phyloP scores from a whole-genome alignment of 2,113 vertebrate species.

The Phyllostomus discolor region DNA sequence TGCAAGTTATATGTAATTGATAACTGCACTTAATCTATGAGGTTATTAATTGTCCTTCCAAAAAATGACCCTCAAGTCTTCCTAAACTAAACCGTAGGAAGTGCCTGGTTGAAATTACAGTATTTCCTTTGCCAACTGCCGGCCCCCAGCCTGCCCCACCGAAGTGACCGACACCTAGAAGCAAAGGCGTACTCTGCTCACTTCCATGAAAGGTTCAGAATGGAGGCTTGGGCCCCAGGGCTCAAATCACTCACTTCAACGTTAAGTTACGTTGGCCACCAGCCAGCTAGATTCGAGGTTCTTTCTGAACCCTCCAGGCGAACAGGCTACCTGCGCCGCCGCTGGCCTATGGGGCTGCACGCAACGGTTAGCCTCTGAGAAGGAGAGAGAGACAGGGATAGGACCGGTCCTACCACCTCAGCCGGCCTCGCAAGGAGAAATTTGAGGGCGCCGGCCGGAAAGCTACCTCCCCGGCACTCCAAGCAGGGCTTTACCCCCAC shows the following conservation, averaged over 20 bases:
- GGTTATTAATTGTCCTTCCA: constrained; percentile 64
- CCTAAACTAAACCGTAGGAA: constrained; percentile 57
- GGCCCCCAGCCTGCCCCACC: constrained; percentile 41
- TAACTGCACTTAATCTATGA: constrained; percentile 64
- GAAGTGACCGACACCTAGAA: not conserved
- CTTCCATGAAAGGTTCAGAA: constrained; percentile 71
- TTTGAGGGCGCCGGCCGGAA: not conserved
- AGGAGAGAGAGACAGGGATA: not conserved
- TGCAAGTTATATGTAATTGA: constrained; percentile 67
- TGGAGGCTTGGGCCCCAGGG: not conserved
- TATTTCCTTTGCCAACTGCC: constrained; percentile 60
- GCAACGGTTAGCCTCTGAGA: constrained; percentile 53
- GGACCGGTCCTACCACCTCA: not conserved
- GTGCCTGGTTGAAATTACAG: constrained; percentile 58
- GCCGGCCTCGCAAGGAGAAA: not conserved
- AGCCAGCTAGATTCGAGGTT: constrained; percentile 1
- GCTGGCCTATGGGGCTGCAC: not conserved
- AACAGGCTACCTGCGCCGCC: constrained; percentile 47
- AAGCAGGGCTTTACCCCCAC: not conserved
- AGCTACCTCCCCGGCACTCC: not conserved
- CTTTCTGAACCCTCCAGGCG: constrained; percentile 23
- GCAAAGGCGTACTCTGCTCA: constrained; percentile 28
- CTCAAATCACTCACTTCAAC: constrained; percentile 27
- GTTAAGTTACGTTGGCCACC: constrained; percentile 38
- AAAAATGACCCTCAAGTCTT: constrained; percentile 51